These are phyloP conservation scores for Drosophila azteca DNA, from an alignment of 1,140 invertebrate species.

Conservation along the genomic window DNA sequence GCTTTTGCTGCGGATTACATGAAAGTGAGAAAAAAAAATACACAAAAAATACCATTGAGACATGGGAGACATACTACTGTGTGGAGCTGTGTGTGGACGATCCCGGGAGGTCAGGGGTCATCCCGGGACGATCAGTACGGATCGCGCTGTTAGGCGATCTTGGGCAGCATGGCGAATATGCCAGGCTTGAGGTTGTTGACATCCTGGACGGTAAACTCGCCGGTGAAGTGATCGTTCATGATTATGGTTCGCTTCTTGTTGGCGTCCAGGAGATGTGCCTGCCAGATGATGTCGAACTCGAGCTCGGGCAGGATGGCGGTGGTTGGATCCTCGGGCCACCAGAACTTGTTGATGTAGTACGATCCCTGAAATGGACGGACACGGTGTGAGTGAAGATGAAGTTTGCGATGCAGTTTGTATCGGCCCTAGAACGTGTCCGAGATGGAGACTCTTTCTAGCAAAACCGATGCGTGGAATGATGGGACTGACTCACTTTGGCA, in stretches of 20 bases:
- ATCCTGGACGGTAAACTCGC: constrained; percentile 71
- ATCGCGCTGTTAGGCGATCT: constrained; percentile 26
- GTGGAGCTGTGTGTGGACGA: constrained; percentile 3
- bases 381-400: constrained; percentile 36
- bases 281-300: constrained; percentile 70
- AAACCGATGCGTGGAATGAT: background rate
- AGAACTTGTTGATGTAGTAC: constrained; percentile 79
- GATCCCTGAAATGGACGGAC: constrained; percentile 69
- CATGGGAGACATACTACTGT: constrained; percentile 16
- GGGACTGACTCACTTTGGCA: constrained; percentile 60
- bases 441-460: background rate
- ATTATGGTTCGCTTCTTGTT: constrained; percentile 66
- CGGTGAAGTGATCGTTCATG: constrained; percentile 66
- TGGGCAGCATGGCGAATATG: constrained; percentile 74
- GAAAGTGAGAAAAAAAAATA: constrained; percentile 30
- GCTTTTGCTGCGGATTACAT: constrained; percentile 35
- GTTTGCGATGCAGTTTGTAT: constrained; percentile 45
- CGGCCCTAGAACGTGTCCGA: constrained; percentile 54
- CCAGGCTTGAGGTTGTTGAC: constrained; percentile 76
- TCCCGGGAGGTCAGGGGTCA: background rate
- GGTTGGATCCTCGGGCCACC: constrained; percentile 77
- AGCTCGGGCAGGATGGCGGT: constrained; percentile 71
- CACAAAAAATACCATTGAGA: constrained; percentile 56
- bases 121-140: background rate
- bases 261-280: constrained; percentile 60